A percentile compares a stretch with the other conserved stretches of the same genome.
Conservation (phyloP, 2,888 invertebrate species). For the Eupeodes latifasciatus region DNA sequence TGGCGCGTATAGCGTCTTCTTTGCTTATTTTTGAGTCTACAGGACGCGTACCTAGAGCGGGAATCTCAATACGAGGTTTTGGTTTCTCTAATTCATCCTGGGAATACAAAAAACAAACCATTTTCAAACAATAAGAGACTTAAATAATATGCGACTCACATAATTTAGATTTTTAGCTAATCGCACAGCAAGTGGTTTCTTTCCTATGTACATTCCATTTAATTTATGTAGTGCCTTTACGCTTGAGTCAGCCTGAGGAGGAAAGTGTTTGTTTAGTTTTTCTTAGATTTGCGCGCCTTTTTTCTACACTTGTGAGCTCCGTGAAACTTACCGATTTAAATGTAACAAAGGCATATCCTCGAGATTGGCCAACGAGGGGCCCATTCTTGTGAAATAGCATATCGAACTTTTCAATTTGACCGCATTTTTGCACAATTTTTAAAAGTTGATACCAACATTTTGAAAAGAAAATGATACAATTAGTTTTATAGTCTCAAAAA, state of each 20-base stretch:
- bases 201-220: conserved; percentile 90
- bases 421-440: conserved; percentile 97
- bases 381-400: conserved; percentile 97
- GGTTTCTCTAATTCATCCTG: conserved; percentile 91
- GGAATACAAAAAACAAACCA: conserved; percentile 68
- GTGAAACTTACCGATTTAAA: conserved; percentile 85
- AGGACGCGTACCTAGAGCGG: conserved; percentile 89
- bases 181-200: conserved; percentile 91
- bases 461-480: conserved; percentile 80
- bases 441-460: conserved; percentile 96
- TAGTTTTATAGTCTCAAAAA: conserved; percentile 62
- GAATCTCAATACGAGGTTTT: conserved; percentile 90
- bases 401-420: conserved; percentile 97
- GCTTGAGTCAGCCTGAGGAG: conserved; percentile 86
- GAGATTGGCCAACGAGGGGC: conserved; percentile 93
- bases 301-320: background rate
- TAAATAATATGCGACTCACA: conserved; percentile 84
- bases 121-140: background rate
- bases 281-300: background rate
- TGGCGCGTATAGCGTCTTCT: conserved; percentile 93
- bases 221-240: conserved; percentile 89
- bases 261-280: background rate
- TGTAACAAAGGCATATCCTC: conserved; percentile 97
- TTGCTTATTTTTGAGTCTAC: conserved; percentile 88
- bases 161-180: conserved; percentile 91